Evolutionary conservation across 92 coral and sea anemone genomes (phyloP), one percentile per base, ranked within the genome.

Genomic region (Blastomussa wellsi): DNA sequence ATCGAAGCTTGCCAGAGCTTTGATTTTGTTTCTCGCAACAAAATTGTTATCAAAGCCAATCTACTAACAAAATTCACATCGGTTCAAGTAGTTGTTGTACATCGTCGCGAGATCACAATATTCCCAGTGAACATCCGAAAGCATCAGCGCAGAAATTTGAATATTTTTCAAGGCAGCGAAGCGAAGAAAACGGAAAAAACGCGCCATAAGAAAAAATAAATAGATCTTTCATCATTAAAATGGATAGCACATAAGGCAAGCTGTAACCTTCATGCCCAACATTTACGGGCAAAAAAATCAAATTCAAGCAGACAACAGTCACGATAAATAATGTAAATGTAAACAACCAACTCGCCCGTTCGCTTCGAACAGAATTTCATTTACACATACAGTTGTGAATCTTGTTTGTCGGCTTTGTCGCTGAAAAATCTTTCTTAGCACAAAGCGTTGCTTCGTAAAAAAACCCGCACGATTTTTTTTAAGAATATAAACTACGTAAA

Each of bases 241-340:
- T 6, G 2, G 24, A 37, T 11, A 76, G 31, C 48, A 48, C n/a
- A 32, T 66, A 20, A 76, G 62, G 51, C 64, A 77, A 22, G 36
- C 36, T 77, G 31, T 69, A 31, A 62, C 88, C n/a, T 32, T 10
- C 24, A 77, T 49, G 44, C 59, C 64, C 59, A 77, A 83, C 37
- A 66, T 41, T 48, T 73, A 74, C 5, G 5, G 49, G 37, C 36
- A 65, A 29, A 28, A 38, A 77, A 76, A 85, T 84, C 57, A 76
- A 77, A 85, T 76, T 85, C 83, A 49, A 86, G 85, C 84, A 82
- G 90, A 71, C 83, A 84, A 84, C 33, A 53, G 69, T 74, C 79
- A 32, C 72, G 39, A 88, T 91, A 70, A 88, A 91, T 88, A 88
- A 91, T 91, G 89, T 48, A 88, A 74, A 44, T 74, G 94, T 91